A percentile compares a stretch with the other conserved stretches of the same genome.
Evolutionary conservation across 2,113 vertebrate genomes (phyloP).

Genomic region (Falcunculus frontatus): DNA sequence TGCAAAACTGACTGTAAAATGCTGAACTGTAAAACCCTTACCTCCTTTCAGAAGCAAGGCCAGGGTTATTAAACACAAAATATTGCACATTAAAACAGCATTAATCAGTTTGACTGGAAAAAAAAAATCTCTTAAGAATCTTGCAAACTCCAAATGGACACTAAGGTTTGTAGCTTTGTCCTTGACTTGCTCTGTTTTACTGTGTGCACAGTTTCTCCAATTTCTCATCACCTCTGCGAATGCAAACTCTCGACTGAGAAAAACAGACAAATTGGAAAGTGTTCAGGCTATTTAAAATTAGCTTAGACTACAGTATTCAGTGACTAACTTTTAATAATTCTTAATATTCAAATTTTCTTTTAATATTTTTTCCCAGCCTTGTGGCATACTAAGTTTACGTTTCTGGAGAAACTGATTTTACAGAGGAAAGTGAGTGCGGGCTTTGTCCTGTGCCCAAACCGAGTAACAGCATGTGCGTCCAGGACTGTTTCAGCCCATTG

Average conservation of each 20-base stretch:
- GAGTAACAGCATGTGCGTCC: rapidly evolving
- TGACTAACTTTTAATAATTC: background rate
- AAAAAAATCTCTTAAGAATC: background rate
- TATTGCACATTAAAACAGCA: constrained; percentile 23
- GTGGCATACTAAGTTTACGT: background rate
- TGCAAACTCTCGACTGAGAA: background rate
- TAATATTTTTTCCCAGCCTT: background rate
- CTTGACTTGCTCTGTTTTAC: constrained; percentile 20
- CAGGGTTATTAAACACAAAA: constrained; percentile 24
- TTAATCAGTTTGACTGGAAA: constrained; percentile 22
- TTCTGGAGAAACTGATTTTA: background rate
- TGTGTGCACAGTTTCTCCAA: background rate
- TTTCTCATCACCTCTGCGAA: background rate
- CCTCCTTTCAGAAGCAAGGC: constrained; percentile 23
- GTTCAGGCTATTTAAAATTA: background rate
- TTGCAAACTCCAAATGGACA: background rate
- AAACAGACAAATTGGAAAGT: background rate
- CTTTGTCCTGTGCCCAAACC: background rate
- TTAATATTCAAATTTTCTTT: background rate
- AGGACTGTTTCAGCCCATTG: background rate
- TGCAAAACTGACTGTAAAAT: constrained; percentile 13
- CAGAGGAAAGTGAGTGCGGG: background rate
- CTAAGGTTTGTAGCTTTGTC: background rate
- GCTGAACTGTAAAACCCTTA: constrained; percentile 30
- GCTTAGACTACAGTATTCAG: background rate